These are phyloP conservation scores for Acrocephalus kingi DNA, from an alignment of 2,113 vertebrate species.

Conservation along the genomic window DNA sequence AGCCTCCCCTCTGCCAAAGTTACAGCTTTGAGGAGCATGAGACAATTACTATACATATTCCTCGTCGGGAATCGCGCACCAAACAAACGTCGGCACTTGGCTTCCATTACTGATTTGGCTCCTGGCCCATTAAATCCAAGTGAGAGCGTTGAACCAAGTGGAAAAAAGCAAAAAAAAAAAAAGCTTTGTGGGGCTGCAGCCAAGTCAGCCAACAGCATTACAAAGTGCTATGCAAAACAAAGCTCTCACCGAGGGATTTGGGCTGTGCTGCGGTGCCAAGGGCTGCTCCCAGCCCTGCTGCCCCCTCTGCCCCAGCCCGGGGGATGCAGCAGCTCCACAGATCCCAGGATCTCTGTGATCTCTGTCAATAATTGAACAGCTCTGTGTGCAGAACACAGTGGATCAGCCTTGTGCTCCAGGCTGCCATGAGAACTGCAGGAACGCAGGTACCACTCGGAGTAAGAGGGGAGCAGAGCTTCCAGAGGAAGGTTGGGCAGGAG, in stretches of 20 bases:
- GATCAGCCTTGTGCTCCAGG: not conserved
- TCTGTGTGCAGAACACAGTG: accelerated
- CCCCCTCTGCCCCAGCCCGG: not conserved
- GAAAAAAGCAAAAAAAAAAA: not conserved
- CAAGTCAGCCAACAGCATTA: constrained; percentile 57
- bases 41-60: constrained; percentile 36
- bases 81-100: constrained; percentile 49
- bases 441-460: accelerated
- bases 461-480: not conserved
- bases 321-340: not conserved
- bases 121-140: constrained; percentile 20
- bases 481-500: not conserved
- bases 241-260: constrained; percentile 19
- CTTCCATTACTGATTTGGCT: constrained; percentile 56
- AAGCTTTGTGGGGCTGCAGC: constrained; percentile 49
- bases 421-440: not conserved
- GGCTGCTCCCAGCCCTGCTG: not conserved
- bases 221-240: constrained; percentile 64
- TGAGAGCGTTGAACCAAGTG: constrained; percentile 25
- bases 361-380: not conserved
- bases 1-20: constrained; percentile 39
- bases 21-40: constrained; percentile 55
- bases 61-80: constrained; percentile 14
- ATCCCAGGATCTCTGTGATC: not conserved
- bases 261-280: not conserved